Conservation (phyloP, 35 echinoderm and acorn worm genomes). For the Holothuria glaberrima region DNA sequence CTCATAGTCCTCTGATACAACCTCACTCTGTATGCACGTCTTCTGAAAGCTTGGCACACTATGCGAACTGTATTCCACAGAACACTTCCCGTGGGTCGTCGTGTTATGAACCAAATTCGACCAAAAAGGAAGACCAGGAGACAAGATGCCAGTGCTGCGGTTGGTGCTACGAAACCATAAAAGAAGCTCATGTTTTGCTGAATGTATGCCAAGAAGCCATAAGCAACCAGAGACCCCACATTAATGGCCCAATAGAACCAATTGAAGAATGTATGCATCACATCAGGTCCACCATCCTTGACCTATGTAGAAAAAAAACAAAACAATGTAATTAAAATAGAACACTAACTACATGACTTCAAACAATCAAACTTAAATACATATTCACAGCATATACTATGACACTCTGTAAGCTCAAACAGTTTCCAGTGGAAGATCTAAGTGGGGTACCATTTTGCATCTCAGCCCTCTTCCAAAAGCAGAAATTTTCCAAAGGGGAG, state of each 20-base stretch:
- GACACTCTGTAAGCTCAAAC: neutral
- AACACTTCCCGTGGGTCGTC: constrained; percentile 85
- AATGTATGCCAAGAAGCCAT: constrained; percentile 62
- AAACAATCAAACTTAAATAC: neutral
- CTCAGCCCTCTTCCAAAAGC: too few relatives aligned
- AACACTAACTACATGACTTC: neutral
- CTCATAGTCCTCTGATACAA: neutral
- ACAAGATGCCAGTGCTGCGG: constrained; percentile 27
- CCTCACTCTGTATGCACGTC: constrained; percentile 8
- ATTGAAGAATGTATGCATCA: constrained; percentile 90
- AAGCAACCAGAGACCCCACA: constrained; percentile 75
- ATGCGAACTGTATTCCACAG: constrained; percentile 84
- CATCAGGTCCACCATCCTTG: constrained; percentile 80
- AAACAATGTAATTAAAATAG: neutral
- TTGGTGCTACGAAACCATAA: constrained; percentile 63
- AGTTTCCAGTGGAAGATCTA: too few relatives aligned
- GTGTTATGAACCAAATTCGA: constrained; percentile 66
- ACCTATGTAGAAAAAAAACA: constrained; percentile 68
- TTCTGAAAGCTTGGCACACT: constrained; percentile 72
- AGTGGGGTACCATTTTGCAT: too few relatives aligned
- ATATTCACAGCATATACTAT: neutral
- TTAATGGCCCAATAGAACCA: constrained; percentile 99
- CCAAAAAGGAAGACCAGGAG: constrained; percentile 71
- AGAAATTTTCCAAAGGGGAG: too few relatives aligned
- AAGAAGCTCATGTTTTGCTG: constrained; percentile 90